A percentile compares a stretch with the other conserved stretches of the same genome.
These are phyloP conservation scores for Bacillus rossius DNA, from an alignment of 1,140 invertebrate genomes.

Conservation along the genomic window DNA sequence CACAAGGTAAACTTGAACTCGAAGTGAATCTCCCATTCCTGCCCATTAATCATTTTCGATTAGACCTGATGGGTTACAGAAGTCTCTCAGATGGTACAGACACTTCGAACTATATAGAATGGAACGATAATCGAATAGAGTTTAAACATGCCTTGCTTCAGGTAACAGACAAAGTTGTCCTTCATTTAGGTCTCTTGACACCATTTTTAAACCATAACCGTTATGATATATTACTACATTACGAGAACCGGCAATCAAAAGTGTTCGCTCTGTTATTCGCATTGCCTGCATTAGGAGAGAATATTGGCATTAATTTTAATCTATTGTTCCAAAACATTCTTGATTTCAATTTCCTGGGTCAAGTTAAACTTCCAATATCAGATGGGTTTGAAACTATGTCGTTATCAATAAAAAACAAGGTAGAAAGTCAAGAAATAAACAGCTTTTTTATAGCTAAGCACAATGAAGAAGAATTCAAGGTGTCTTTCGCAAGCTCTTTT, in stretches of 20 bases:
- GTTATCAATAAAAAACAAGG: too few species aligned
- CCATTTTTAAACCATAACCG: background rate
- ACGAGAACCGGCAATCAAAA: background rate
- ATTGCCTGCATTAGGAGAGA: background rate
- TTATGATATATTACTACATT: background rate
- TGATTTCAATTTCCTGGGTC: slow-evolving; percentile 3
- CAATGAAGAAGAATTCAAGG: slow-evolving; percentile 6
- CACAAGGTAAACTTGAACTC: background rate
- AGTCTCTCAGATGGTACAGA: background rate
- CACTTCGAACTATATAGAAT: slow-evolving; percentile 2
- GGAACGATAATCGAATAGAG: slow-evolving; percentile 1
- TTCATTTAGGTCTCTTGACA: background rate
- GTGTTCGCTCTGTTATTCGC: background rate
- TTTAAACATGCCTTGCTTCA: background rate
- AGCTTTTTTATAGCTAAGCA: background rate
- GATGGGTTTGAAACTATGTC: too few species aligned
- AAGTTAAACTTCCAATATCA: slow-evolving; percentile 2
- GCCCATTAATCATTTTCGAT: background rate
- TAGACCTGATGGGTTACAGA: background rate
- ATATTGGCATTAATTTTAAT: background rate
- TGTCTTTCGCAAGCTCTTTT: background rate
- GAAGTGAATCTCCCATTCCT: background rate
- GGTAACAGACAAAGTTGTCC: background rate
- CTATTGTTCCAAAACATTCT: background rate
- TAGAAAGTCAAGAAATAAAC: too few species aligned